Evolutionary conservation across 2,888 invertebrate genomes (phyloP), one percentile per base, ranked within the genome.

Genomic region (Phaonia tiefii): DNA sequence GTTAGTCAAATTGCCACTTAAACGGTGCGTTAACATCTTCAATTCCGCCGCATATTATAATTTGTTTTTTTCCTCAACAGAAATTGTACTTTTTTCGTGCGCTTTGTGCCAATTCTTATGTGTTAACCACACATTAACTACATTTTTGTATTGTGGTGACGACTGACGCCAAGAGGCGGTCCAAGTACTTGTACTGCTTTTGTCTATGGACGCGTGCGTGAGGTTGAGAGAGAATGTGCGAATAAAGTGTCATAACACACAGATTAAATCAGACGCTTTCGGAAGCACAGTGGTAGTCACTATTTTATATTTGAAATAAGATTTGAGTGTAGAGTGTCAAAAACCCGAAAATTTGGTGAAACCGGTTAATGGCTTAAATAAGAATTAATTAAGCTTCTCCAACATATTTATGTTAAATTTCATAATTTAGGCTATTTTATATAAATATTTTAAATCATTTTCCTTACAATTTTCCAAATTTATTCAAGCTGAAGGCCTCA

Each of bases 231-330:
- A 26, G 11, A 13, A 20, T 65, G 1, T 15, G 11, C 22, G 13
- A 49, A 39, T 31, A 56, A 74, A 67, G 66, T 74, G 66, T 37
- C 66, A 74, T 49, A 67, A 74, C 58, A 58, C 58, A 26, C 58
- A 26, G 74, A 66, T 66, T 71, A 66, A 76, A 76, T 71, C 65
- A 76, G n/a, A n/a, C 58, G 42, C 31, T 25, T n/a, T 51, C 39
- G 42, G 51, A 25, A 11, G 11, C 58, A 58, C 37, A 51, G 13
- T 31, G 44, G 10, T 2, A 8, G 44, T 4, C 2, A 5, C 4
- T 44, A n/a, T 4, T 5, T 2, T 2, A 13, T 44, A 13, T 44
- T 44, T 44, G 4, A 13, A n/a, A 10, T 10, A 8, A 22, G 2
- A 51, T 51, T n/a, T n/a, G n/a, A n/a, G 51, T 51, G 22, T 51